phyloP scores from a whole-genome alignment of 2,113 vertebrate species.

The Brachyistius frenatus region DNA sequence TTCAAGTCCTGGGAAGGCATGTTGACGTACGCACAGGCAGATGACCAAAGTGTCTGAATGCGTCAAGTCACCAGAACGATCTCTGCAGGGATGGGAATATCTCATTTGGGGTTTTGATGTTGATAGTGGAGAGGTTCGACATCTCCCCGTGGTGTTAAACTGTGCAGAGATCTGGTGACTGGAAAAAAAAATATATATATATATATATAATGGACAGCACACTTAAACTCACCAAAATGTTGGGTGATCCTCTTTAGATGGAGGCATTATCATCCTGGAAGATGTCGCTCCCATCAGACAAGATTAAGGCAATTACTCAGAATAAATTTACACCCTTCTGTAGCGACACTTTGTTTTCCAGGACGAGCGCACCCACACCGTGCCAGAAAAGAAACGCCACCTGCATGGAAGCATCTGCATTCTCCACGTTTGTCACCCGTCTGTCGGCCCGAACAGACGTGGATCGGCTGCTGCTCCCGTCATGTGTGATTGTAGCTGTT shows the following conservation, averaged over 20 bases:
- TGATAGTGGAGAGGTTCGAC: too few species aligned
- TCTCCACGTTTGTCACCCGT: not conserved
- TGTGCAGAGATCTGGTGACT: not conserved
- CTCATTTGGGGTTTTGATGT: too few species aligned
- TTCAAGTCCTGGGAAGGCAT: too few species aligned
- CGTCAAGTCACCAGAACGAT: too few species aligned
- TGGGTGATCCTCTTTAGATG: not conserved
- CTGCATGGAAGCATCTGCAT: not conserved
- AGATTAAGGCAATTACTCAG: not conserved
- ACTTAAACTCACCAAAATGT: too few species aligned
- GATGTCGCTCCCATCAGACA: not conserved
- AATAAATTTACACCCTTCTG: slow-evolving; percentile 27
- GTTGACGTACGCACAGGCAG: too few species aligned
- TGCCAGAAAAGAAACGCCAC: not conserved
- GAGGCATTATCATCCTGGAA: not conserved
- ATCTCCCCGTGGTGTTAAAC: too few species aligned
- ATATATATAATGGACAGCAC: not conserved
- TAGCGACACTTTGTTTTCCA: not conserved
- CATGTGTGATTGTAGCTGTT: not conserved
- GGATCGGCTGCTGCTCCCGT: not conserved
- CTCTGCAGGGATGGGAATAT: too few species aligned
- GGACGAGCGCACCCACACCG: slow-evolving; percentile 2
- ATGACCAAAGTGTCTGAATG: too few species aligned
- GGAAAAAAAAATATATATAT: not conserved
- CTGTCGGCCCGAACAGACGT: not conserved